A percentile compares a stretch with the other conserved stretches of the same genome.
These are phyloP conservation scores for Tenthredo notha DNA, from an alignment of 2,888 invertebrate species.

Conservation along the genomic window DNA sequence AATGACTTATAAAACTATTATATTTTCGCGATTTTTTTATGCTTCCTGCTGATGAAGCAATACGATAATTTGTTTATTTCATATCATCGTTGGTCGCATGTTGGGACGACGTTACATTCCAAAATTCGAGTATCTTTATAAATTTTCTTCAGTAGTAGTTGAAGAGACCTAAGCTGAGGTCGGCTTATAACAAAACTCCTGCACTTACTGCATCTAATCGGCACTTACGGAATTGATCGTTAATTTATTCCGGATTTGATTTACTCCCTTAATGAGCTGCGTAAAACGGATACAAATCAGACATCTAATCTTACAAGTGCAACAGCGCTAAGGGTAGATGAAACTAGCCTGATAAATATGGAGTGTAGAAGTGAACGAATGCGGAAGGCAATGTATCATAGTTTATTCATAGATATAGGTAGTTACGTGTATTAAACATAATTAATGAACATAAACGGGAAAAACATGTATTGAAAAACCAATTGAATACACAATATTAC, in stretches of 20 bases:
- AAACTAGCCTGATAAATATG: background rate
- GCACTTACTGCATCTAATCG: background rate
- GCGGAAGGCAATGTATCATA: background rate
- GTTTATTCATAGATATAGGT: background rate
- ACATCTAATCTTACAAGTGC: background rate
- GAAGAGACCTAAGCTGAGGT: background rate
- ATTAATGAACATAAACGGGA: background rate
- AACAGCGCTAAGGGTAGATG: background rate
- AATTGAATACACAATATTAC: background rate
- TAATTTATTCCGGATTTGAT: background rate
- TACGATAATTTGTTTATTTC: background rate
- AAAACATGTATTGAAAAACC: background rate
- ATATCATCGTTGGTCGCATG: background rate
- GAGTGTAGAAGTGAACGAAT: background rate
- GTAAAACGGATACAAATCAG: background rate
- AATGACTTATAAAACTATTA: background rate
- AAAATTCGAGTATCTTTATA: background rate
- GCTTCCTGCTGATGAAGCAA: background rate
- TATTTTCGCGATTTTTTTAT: background rate
- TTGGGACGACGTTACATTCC: background rate
- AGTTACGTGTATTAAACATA: background rate
- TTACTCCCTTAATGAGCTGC: background rate
- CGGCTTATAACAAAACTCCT: background rate
- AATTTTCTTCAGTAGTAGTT: background rate
- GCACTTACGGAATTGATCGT: background rate